Base-by-base conservation (phyloP, 2,797 vertebrate genomes). In the Channa striata region DNA sequence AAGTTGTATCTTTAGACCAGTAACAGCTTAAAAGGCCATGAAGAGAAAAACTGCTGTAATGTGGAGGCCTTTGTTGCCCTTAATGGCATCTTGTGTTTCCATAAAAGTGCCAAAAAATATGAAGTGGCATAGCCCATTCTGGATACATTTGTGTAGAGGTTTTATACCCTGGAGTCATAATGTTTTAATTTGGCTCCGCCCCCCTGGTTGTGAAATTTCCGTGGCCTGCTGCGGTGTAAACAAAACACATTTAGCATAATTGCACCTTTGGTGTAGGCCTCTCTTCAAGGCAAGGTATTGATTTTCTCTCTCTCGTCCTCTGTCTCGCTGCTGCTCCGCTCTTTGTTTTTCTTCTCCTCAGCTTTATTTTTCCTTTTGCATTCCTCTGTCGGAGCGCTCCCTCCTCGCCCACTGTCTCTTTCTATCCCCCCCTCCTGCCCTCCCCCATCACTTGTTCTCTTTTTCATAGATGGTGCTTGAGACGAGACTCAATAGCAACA, bases 161-260 rank as follows among this genome's bases (percentile, higher is more conserved):
- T 86, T 81, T 83, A 64, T 82, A 71, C 71, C 66, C 82, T 44
- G 52, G 50, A 80, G 84, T 89, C 74, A 80, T 87, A 84, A 89
- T 84, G 85, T 87, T 93, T 91, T 89, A 87, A 90, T 92, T 90
- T 90, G 71, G 59, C 78, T 69, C 63, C 46, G 19, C 60, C 69
- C 74, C 68, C 60, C 63, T 16, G 17, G 77, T 88, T 87, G 81
- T 74, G 77, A 91, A 86, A 92, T 89, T 68, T 85, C 80, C 33
- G 53, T 71, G 84, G 86, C 71, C 67, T 37, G 59, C 80, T 89
- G 81, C 81, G 30, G 69, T 62, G 70, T 91, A 91, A 91, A 93
- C 92, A 92, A 91, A 90, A 91, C 87, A 84, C 86, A 86, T 93
- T 92, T 93, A 92, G 89, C 86, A 91, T 92, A 94, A 94, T 93